Base-by-base conservation (phyloP, 2,113 vertebrate genomes). In the Austrofundulus limnaeus region DNA sequence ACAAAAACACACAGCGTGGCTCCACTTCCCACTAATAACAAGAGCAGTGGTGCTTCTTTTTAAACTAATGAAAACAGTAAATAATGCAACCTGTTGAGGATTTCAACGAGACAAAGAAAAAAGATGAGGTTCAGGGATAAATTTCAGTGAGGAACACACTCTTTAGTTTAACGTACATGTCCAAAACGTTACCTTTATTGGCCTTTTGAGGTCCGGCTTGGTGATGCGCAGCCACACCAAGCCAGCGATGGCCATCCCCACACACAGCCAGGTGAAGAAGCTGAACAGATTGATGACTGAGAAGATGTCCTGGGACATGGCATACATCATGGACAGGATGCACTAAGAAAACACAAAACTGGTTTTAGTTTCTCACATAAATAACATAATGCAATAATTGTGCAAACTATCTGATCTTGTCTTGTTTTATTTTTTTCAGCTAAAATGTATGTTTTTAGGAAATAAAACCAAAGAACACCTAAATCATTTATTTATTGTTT, bases 211-310 rank as follows among this genome's bases (percentile, higher is more conserved):
- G 6, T 91, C 57, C 0, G 91, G 90, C 56, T 92, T 89, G 39
- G 66, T 87, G 49, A 88, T 42, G 17, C 90, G 89, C 51, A 92
- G 82, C 90, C 89, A 91, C 16, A 91, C 41, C 90, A 92, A 63
- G 24, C 90, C 91, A 1, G 78, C 84, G 0, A 92, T 90, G 53
- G 89, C 89, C 90, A 92, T 86, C 0, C 89, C 90, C 2, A 92
- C 90, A 25, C 90, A 92, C 12, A 91, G 79, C 91, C 90, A 92
- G 46, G 89, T 91, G 80, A 92, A 92, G 80, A 92, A 92, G 73
- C 90, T 91, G 82, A 91, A 92, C 52, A 92, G 89, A 31, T 92
- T 91, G 77, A 91, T 92, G 75, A 91, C 89, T 0, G 91, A 91
- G 85, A 92, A 92, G 81, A 92, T 89, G 75, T 92, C 91, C 70